Evolutionary conservation across 1,140 invertebrate genomes (phyloP).

Genomic region (Pachyrhynchus sulphureomaculatus): DNA sequence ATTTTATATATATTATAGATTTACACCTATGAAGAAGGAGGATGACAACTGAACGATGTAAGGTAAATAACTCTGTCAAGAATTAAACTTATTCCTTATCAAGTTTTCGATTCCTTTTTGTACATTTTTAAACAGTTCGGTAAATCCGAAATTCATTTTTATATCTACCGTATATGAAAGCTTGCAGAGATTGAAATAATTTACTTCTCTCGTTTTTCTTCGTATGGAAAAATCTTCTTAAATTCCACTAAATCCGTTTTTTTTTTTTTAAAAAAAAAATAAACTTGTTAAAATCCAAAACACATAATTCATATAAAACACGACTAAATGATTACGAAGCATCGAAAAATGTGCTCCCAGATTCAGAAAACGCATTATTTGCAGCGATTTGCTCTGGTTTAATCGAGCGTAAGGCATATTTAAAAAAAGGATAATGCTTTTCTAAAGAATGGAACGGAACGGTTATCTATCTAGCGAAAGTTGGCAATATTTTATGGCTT

Average conservation of each 20-base stretch:
- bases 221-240: too few relatives aligned
- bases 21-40: too few relatives aligned
- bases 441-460: constrained; percentile 1
- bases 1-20: too few relatives aligned
- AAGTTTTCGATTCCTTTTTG: too few relatives aligned
- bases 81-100: too few relatives aligned
- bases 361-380: constrained; percentile 25
- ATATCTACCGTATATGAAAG: too few relatives aligned
- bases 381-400: constrained; percentile 16
- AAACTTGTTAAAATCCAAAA: constrained; percentile 6
- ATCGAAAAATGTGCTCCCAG: constrained; percentile 17
- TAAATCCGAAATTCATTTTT: too few relatives aligned
- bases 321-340: constrained; percentile 19
- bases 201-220: too few relatives aligned
- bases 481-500: constrained; percentile 7
- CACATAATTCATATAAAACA: constrained; percentile 15
- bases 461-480: constrained; percentile 2
- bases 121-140: too few relatives aligned
- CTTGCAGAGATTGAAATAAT: too few relatives aligned
- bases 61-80: too few relatives aligned
- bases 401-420: constrained; percentile 21
- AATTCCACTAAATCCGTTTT: background rate
- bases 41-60: too few relatives aligned
- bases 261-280: background rate
- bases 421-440: constrained; percentile 23